Percentiles rank a stretch among this genome's conserved stretches.
Conservation (phyloP, 2,113 vertebrate species). For the Phylloscopus whistleri region DNA sequence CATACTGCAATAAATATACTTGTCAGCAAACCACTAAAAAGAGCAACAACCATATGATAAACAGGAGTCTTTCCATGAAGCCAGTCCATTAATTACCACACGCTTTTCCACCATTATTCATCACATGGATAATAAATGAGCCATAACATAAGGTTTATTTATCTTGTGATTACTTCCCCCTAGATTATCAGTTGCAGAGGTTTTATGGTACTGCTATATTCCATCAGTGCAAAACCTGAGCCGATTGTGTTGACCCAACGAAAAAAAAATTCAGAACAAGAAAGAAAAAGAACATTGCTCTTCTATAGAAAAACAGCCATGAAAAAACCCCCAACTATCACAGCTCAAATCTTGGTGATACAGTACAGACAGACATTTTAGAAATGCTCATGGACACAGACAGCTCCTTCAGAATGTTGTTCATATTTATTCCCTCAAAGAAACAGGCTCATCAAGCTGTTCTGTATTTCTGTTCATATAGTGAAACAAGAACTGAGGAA, state of each 20-base stretch:
- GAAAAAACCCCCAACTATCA: neutral
- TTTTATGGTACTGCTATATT: neutral
- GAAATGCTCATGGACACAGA: neutral
- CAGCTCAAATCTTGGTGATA: neutral
- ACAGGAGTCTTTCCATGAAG: conserved; percentile 3
- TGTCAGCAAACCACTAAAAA: neutral
- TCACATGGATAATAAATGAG: conserved; percentile 6
- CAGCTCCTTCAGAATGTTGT: neutral
- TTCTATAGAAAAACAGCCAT: neutral
- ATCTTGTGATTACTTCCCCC: neutral
- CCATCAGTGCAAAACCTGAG: neutral
- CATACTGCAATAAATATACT: neutral
- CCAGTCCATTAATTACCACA: neutral
- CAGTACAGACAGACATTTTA: neutral
- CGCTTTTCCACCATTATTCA: neutral
- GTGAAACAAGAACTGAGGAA: neutral
- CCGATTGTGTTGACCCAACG: neutral
- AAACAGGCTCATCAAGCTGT: neutral
- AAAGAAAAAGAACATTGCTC: neutral
- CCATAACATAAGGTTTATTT: neutral
- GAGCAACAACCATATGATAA: neutral
- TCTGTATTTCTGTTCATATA: neutral
- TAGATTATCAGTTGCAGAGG: neutral
- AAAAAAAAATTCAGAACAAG: neutral
- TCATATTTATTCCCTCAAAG: neutral